Base-by-base conservation (phyloP, 2,113 vertebrate genomes). In the Oryzias woworae region DNA sequence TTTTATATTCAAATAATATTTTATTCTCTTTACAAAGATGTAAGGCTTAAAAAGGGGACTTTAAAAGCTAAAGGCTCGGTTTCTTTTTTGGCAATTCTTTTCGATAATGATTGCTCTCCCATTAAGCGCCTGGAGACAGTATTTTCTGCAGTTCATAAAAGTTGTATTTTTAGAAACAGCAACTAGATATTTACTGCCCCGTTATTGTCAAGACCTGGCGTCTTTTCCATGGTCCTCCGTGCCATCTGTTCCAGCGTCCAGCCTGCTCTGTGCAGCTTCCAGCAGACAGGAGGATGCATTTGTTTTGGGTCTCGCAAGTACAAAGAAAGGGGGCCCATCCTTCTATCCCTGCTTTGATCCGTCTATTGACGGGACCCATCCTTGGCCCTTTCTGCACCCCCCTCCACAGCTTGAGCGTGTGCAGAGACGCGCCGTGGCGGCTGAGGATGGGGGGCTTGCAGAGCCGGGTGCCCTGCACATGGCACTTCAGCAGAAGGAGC, bases 401-500 rank as follows among this genome's bases (percentile, higher is more conserved):
- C 61, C 57, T 58, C 69, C 56, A 56, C 4, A 17, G 63, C 55
- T 75, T 66, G 58, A 24, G 66, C 62, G 70, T 74, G 69, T 62
- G 73, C 63, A 56, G 69, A 62, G 75, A 62, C 66, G 64, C 69
- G 53, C 63, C 67, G 68, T 46, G 62, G 46, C 1, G 46, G 52
- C 67, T 31, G 44, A 42, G 56, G 62, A 53, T 71, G 62, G 66
- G 50, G 61, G 59, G 49, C 62, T 46, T 16, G 65, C 36, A 16
- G 42, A 62, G 54, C 64, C 42, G 57, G 49, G 43, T 26, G 56
- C 55, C 66, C 64, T 61, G 54, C 74, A 75, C 87, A 78, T 75
- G 74, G 66, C 78, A 80, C 87, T 87, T 74, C 56, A 85, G 74
- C 84, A 90, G 76, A 88, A 88, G 83, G 89, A 83, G 82, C 79